Conservation (phyloP, 2,888 invertebrate species). For the Xanthorhoe designata region DNA sequence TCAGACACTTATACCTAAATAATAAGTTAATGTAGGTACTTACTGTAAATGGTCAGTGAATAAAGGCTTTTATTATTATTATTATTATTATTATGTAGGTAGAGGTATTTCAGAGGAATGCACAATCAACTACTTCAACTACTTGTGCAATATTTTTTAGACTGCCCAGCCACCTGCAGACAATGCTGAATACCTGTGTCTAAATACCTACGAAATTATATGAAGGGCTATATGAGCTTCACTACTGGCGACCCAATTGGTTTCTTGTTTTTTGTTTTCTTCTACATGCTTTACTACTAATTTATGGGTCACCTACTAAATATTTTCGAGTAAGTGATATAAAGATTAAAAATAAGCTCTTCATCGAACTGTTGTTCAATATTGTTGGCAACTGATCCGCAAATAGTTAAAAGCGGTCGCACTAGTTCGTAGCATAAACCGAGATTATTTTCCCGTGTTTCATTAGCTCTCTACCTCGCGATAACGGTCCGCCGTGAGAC, state of each 20-base stretch:
- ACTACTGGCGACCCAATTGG: too few relatives aligned
- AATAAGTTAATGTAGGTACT: too few relatives aligned
- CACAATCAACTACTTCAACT: not conserved
- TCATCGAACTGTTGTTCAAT: not conserved
- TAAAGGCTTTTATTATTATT: too few relatives aligned
- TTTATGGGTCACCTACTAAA: too few relatives aligned
- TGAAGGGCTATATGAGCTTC: not conserved
- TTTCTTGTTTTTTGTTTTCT: too few relatives aligned
- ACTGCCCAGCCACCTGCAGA: slow-evolving; percentile 1
- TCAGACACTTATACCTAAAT: too few relatives aligned
- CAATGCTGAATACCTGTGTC: not conserved
- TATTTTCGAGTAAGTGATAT: too few relatives aligned
- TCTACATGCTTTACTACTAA: too few relatives aligned
- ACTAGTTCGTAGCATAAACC: slow-evolving; percentile 15
- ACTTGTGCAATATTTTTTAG: not conserved
- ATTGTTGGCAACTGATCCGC: not conserved
- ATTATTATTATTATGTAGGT: too few relatives aligned
- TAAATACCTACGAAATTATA: not conserved
- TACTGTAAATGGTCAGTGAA: too few relatives aligned
- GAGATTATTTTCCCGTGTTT: slow-evolving; percentile 53
- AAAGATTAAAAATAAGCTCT: too few relatives aligned
- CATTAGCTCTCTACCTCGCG: slow-evolving; percentile 54
- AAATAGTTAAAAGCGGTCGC: slow-evolving; percentile 20
- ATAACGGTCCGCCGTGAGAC: slow-evolving; percentile 63
- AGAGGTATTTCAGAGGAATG: not conserved